A percentile compares a stretch with the other conserved stretches of the same genome.
These are phyloP conservation scores for Gadus chalcogrammus DNA, from an alignment of 2,113 vertebrate genomes.

Conservation along the genomic window DNA sequence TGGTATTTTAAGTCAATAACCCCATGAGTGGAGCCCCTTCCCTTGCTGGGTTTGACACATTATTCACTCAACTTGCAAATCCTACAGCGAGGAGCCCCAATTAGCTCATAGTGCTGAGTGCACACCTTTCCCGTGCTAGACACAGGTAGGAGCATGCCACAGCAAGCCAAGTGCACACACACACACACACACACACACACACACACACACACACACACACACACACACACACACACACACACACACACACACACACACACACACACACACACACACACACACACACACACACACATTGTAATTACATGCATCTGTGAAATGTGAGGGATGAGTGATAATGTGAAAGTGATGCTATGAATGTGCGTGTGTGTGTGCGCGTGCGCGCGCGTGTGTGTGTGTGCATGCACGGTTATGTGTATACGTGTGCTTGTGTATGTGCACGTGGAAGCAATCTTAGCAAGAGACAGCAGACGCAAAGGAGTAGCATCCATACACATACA, in stretches of 20 bases:
- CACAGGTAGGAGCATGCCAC: constrained; percentile 60
- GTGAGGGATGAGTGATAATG: constrained; percentile 14
- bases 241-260: too few relatives aligned
- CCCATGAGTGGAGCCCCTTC: constrained; percentile 28
- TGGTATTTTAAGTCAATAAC: constrained; percentile 55
- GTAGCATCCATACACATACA: not conserved
- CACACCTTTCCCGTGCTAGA: constrained; percentile 58
- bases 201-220: too few relatives aligned
- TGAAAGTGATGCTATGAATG: constrained; percentile 10
- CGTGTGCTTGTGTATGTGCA: constrained; percentile 21
- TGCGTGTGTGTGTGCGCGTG: not conserved
- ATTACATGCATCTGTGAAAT: constrained; percentile 56
- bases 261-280: too few relatives aligned
- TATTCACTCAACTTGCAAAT: constrained; percentile 67
- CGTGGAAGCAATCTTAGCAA: constrained; percentile 4
- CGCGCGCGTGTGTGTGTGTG: not conserved
- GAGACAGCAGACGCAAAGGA: too few relatives aligned
- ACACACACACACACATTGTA: constrained; percentile 52
- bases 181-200: constrained; percentile 45
- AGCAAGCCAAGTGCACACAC: constrained; percentile 19
- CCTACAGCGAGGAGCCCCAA: constrained; percentile 65
- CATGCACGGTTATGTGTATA: too few relatives aligned
- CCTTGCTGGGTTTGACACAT: constrained; percentile 53
- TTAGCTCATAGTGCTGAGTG: constrained; percentile 69
- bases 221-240: too few relatives aligned